Conservation (phyloP, 1,140 invertebrate species). For the Aphelenchoides fujianensis region DNA sequence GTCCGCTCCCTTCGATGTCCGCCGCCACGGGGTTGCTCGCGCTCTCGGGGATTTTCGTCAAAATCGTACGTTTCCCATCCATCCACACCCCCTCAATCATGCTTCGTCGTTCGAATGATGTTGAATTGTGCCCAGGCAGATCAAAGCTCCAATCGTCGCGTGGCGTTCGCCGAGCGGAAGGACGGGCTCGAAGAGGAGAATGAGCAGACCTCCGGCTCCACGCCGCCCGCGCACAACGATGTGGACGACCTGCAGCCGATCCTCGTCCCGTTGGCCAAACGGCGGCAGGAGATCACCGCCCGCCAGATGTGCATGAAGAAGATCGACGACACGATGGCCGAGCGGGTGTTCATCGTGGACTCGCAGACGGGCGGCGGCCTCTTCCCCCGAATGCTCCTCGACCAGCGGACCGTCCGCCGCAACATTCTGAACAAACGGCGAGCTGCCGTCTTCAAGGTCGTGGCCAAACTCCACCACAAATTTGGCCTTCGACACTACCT, state of each 20-base stretch:
- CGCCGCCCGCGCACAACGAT: neutral
- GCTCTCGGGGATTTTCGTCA: neutral
- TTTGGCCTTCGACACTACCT: conserved; percentile 43
- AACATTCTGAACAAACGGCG: conserved; percentile 22
- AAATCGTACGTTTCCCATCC: neutral
- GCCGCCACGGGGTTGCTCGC: neutral
- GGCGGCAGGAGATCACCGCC: neutral
- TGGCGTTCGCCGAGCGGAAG: conserved; percentile 1
- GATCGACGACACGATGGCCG: conserved; percentile 18
- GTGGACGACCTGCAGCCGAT: neutral
- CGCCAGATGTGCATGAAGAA: neutral
- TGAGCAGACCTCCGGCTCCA: neutral
- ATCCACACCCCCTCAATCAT: too few relatives aligned
- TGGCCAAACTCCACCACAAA: conserved; percentile 41
- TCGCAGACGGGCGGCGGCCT: neutral
- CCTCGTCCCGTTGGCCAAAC: neutral
- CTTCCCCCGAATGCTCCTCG: neutral
- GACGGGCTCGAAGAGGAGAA: neutral
- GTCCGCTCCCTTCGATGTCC: neutral
- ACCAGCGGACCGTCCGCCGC: neutral
- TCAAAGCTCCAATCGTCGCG: neutral
- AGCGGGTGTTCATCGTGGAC: conserved; percentile 12
- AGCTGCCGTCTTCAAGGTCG: conserved; percentile 31
- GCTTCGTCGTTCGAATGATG: neutral
- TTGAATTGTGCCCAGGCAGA: conserved; percentile 2